Evolutionary conservation across 2,888 invertebrate species (phyloP), one percentile per base, ranked within the genome.

Genomic region (Cerceris ruficornis): DNA sequence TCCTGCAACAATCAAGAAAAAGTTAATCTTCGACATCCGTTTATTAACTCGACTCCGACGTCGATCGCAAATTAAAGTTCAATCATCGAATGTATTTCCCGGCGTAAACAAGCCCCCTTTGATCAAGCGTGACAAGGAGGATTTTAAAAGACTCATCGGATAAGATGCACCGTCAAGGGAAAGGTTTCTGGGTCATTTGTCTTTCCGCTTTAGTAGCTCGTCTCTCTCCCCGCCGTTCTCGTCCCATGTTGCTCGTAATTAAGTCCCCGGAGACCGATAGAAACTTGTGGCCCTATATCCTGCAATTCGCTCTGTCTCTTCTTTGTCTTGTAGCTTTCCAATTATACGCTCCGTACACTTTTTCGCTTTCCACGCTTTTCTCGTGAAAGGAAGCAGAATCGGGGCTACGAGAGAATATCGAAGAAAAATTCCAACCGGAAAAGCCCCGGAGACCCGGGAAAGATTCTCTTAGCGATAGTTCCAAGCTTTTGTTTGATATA

Each of bases 221-320:
- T 43, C 64, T 65, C 55, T 50, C 28, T n/a, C 43, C 46, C 54
- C 14, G 0, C 61, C 60, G 68, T 64, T 70, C 69, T 57, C 15
- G 67, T 66, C 61, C 50, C 52, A 50, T 54, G 57, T 50, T 58
- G 77, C 66, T 67, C 60, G 80, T 87, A 89, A 89, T 89, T 89
- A 88, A 88, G 81, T 84, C 82, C 74, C 84, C 64, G 65, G 83
- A 68, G 84, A 84, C 81, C 81, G 81, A 85, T 85, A 69, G 77
- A 82, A 82, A 87, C 81, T 77, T 70, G 54, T 55, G 52, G 54
- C 15, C 52, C 28, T 58, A 17, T 55, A 43, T 54, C 52, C 39
- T 11, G 11, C 58, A 13, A 52, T 52, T 66, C 62, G 2, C 14
- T 52, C 67, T 28, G 46, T 54, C 11, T 49, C 54, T 39, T 66